Percentiles rank a stretch among this genome's conserved stretches.
Evolutionary conservation across 2,888 invertebrate species (phyloP).

Genomic region (Amblyjoppa fuscipennis): DNA sequence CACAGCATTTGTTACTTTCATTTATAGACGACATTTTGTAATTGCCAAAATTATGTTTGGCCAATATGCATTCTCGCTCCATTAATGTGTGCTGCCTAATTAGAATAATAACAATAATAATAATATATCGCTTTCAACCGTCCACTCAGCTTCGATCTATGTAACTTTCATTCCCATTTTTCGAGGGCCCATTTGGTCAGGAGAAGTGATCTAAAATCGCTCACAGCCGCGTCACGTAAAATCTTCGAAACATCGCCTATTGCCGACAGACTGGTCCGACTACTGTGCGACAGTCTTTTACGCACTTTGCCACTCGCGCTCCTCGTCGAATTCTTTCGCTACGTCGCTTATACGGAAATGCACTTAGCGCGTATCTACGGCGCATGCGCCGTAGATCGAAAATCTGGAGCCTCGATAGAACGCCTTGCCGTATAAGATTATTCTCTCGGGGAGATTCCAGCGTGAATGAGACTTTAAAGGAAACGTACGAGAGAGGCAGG

Average conservation of each 20-base stretch:
- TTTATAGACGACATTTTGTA: too few relatives aligned
- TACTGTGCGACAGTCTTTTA: background rate
- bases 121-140: background rate
- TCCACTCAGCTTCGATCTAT: background rate
- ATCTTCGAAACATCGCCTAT: background rate
- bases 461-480: constrained; percentile 31
- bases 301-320: background rate
- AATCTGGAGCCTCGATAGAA: background rate
- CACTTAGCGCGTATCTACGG: constrained; percentile 1
- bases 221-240: background rate
- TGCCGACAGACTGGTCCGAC: constrained; percentile 20
- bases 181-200: background rate
- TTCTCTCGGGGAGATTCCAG: background rate
- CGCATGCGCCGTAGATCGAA: constrained; percentile 10
- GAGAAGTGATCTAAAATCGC: background rate
- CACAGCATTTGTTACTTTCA: too few relatives aligned
- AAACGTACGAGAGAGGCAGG: constrained; percentile 7
- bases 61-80: too few relatives aligned
- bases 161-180: background rate
- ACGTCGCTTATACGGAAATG: constrained; percentile 42
- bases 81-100: too few relatives aligned
- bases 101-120: too few relatives aligned
- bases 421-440: constrained; percentile 25
- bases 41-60: too few relatives aligned
- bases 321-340: constrained; percentile 32